A percentile compares a stretch with the other conserved stretches of the same genome.
Conservation (phyloP, 2,113 vertebrate genomes). For the Crotalus tigris region DNA sequence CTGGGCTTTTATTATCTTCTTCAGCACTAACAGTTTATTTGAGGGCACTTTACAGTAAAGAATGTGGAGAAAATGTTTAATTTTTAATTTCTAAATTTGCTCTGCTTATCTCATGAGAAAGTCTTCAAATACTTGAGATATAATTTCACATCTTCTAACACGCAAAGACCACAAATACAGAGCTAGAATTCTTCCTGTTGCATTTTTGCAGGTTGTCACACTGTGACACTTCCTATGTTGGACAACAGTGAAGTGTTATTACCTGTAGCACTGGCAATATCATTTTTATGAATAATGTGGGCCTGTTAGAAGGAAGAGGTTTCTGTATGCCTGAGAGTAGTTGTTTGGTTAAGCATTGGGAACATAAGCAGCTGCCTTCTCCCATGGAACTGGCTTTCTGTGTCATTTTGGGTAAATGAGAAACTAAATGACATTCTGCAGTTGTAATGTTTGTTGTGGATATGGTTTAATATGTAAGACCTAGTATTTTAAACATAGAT, state of each 20-base stretch:
- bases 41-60: background rate
- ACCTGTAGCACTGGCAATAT: background rate
- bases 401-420: background rate
- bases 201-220: background rate
- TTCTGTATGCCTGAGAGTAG: background rate
- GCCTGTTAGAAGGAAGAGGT: background rate
- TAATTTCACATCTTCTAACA: background rate
- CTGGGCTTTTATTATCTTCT: background rate
- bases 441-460: background rate
- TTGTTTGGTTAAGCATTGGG: background rate
- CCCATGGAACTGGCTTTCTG: background rate
- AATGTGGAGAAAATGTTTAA: background rate
- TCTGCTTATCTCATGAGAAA: background rate
- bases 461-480: background rate
- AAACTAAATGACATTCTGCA: background rate
- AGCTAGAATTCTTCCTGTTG: slow-evolving; percentile 21
- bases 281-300: slow-evolving; percentile 1
- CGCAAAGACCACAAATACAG: background rate
- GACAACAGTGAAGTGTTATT: background rate
- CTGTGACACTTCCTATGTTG: background rate
- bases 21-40: background rate
- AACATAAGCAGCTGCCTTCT: background rate
- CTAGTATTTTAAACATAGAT: background rate
- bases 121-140: background rate
- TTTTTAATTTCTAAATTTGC: background rate